These are phyloP conservation scores for Polydrusus tereticollis DNA, from an alignment of 2,888 invertebrate genomes.

Conservation along the genomic window DNA sequence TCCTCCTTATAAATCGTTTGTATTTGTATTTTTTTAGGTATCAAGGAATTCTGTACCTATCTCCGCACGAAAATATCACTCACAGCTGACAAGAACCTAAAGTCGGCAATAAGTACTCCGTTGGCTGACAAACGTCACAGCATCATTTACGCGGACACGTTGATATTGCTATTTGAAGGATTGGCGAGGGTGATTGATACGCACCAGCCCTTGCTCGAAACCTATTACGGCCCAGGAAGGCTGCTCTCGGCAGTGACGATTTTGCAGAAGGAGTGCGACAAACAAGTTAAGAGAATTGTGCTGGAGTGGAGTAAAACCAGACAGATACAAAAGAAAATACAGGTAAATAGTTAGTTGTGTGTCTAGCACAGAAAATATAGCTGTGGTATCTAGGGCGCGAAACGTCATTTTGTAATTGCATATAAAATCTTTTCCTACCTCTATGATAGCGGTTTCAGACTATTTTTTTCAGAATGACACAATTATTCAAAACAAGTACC, in stretches of 20 bases:
- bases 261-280: conserved; percentile 85
- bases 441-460: too few species aligned
- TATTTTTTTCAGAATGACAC: too few species aligned
- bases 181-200: conserved; percentile 87
- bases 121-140: conserved; percentile 79
- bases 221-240: conserved; percentile 87
- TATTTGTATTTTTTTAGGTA: conserved; percentile 64
- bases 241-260: conserved; percentile 79
- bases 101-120: conserved; percentile 75
- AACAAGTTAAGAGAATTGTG: conserved; percentile 73
- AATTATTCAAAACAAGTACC: too few species aligned
- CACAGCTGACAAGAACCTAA: conserved; percentile 80
- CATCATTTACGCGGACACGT: conserved; percentile 87
- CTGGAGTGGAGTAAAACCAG: conserved; percentile 81
- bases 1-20: too few species aligned
- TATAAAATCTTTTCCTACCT: too few species aligned
- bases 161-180: conserved; percentile 87
- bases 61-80: conserved; percentile 82
- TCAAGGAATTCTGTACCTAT: conserved; percentile 89
- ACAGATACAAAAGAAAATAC: conserved; percentile 74
- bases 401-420: too few species aligned
- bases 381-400: too few species aligned
- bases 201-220: conserved; percentile 90
- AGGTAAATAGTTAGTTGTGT: too few species aligned
- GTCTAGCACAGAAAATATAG: too few species aligned